Evolutionary conservation across 1,140 invertebrate species (phyloP).

Genomic region (Drosophila sulfurigaster): DNA sequence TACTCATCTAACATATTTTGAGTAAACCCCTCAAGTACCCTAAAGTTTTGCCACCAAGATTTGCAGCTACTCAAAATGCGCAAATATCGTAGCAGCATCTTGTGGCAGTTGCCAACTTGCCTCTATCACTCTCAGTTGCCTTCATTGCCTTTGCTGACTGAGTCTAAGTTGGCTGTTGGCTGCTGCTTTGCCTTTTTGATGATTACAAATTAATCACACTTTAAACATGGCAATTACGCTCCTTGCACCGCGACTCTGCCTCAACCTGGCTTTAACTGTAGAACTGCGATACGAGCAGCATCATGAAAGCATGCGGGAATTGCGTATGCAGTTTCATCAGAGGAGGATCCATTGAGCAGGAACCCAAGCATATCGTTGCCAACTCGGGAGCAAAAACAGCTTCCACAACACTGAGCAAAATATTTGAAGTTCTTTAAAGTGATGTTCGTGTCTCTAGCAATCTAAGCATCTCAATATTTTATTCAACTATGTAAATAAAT

Average conservation of each 20-base stretch:
- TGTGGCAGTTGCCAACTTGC: conserved; percentile 19
- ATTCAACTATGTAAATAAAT: too few relatives aligned
- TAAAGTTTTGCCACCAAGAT: conserved; percentile 59
- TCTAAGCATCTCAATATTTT: too few relatives aligned
- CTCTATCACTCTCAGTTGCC: conserved; percentile 2
- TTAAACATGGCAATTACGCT: conserved; percentile 82
- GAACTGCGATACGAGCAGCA: conserved; percentile 43
- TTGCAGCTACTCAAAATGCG: conserved; percentile 41
- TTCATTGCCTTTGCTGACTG: not conserved
- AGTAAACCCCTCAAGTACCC: conserved; percentile 34
- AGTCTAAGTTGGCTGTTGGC: conserved; percentile 29
- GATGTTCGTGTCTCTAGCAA: too few relatives aligned
- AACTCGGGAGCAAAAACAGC: conserved; percentile 31
- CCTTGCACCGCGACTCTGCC: conserved; percentile 42
- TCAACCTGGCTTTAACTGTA: conserved; percentile 17
- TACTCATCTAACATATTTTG: not conserved
- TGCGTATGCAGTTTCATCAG: conserved; percentile 28
- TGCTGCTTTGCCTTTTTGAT: conserved; percentile 75
- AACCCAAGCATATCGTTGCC: conserved; percentile 31
- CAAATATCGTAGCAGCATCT: conserved; percentile 37
- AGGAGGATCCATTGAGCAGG: conserved; percentile 35
- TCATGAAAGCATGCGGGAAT: not conserved
- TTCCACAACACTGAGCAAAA: not conserved
- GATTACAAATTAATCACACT: conserved; percentile 84
- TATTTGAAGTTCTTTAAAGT: not conserved